Evolutionary conservation across 2,888 invertebrate species (phyloP).

Genomic region (Pocota personata): DNA sequence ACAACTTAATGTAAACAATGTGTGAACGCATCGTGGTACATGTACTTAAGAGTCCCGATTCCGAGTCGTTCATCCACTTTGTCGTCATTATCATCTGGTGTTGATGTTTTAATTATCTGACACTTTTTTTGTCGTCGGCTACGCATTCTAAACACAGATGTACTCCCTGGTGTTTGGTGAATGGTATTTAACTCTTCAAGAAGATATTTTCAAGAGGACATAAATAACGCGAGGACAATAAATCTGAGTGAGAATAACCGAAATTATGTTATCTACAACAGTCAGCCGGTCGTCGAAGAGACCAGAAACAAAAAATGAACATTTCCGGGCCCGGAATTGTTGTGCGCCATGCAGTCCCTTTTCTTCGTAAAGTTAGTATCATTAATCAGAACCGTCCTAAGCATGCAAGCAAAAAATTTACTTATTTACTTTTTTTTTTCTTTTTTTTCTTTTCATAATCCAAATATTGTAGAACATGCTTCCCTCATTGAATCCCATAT

Average conservation of each 20-base stretch:
- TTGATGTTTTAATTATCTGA: slow-evolving; percentile 72
- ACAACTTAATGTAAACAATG: slow-evolving; percentile 50
- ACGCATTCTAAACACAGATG: slow-evolving; percentile 62
- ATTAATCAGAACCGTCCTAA: slow-evolving; percentile 72
- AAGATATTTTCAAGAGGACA: slow-evolving; percentile 57
- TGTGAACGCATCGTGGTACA: slow-evolving; percentile 34
- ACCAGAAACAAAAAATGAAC: slow-evolving; percentile 37
- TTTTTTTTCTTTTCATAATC: slow-evolving; percentile 20
- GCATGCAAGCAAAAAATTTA: slow-evolving; percentile 57
- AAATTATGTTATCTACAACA: slow-evolving; percentile 41
- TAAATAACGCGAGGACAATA: slow-evolving; percentile 66
- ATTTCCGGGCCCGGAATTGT: slow-evolving; percentile 49
- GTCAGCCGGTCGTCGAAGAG: not conserved
- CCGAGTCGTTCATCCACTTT: slow-evolving; percentile 44
- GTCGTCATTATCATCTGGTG: slow-evolving; percentile 72
- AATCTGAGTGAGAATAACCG: slow-evolving; percentile 59
- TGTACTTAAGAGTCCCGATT: not conserved
- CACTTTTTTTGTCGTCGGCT: slow-evolving; percentile 55
- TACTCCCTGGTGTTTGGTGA: slow-evolving; percentile 39
- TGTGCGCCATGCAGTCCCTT: slow-evolving; percentile 28
- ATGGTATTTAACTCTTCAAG: slow-evolving; percentile 71
- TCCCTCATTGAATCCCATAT: slow-evolving; percentile 31
- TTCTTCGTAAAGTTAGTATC: slow-evolving; percentile 26
- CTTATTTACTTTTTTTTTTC: slow-evolving; percentile 31
- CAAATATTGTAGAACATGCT: slow-evolving; percentile 37